Evolutionary conservation across 1,140 invertebrate genomes (phyloP), one percentile per base, ranked within the genome.

Genomic region (Pomacea maculata): DNA sequence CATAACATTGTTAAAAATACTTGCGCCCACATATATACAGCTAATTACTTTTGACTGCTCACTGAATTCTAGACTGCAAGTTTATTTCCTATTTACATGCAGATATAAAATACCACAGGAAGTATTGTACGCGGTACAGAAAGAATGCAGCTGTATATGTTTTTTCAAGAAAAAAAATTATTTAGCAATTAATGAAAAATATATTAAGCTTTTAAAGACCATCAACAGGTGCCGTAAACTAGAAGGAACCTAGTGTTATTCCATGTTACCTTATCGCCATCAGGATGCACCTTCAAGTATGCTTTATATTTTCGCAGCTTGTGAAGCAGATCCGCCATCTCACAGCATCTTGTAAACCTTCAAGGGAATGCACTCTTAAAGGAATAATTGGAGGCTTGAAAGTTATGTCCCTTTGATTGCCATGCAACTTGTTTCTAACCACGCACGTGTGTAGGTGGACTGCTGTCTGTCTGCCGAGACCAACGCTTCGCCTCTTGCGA

Each of bases 301-400:
- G 72, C 71, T 63, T 63, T 75, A 72, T 80, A 80, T 15, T 80
- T 80, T 64, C 67, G 74, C 72, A 80, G 73, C 64, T 80, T 80
- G 79, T 80, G 79, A 45, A 68, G 68, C 6, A 67, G 11, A 21
- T 80, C 79, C 71, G 79, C 79, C 79, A 80, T 80, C 19, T 29
- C 67, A 14, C 1, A 15, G 55, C 52, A 29, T 65, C 17, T 57
- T 63, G 25, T 21, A 19, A 57, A 57, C 54, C 6, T 73, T 73
- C 34, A 80, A 52, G 79, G 79, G 80, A 71, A 5, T 14, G 52
- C 57, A 77, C 67, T 77, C 65, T 21, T 25, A 77, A 7, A 34
- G 11, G 25, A 45, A 67, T 14, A 63, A 14, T 6, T 21, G 12
- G 1, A 19, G 8, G 7, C 7, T 6, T 19, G 65, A 61, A 1